A percentile compares a stretch with the other conserved stretches of the same genome.
Evolutionary conservation across 2,888 invertebrate genomes (phyloP).

Genomic region (Tanytarsus gracilentus): DNA sequence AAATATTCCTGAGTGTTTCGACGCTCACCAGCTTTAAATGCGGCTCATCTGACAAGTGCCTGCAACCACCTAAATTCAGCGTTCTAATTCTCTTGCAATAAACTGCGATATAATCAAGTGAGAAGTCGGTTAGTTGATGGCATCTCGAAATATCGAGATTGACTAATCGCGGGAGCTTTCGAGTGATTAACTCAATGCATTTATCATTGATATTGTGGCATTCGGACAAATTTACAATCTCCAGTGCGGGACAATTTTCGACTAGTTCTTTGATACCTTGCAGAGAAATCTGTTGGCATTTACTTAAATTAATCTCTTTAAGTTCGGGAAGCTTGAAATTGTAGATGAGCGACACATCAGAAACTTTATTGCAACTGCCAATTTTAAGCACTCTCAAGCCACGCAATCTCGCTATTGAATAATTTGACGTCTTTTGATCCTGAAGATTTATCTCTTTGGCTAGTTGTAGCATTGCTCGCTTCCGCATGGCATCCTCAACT

Average conservation of each 20-base stretch:
- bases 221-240: conserved; percentile 56
- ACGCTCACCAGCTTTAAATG: conserved; percentile 38
- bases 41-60: conserved; percentile 40
- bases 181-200: conserved; percentile 46
- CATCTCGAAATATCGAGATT: conserved; percentile 45
- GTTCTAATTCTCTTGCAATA: conserved; percentile 43
- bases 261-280: conserved; percentile 55
- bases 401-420: conserved; percentile 45
- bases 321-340: conserved; percentile 59
- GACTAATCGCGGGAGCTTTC: conserved; percentile 40
- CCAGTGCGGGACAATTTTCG: conserved; percentile 58
- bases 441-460: conserved; percentile 47
- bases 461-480: conserved; percentile 53
- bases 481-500: conserved; percentile 55
- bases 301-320: conserved; percentile 51
- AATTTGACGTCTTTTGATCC: conserved; percentile 43
- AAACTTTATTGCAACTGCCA: conserved; percentile 59
- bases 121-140: conserved; percentile 47
- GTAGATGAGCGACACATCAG: conserved; percentile 61
- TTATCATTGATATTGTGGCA: conserved; percentile 61
- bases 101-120: conserved; percentile 45
- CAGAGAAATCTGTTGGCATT: conserved; percentile 60
- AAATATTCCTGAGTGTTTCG: conserved; percentile 33
- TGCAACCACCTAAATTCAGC: conserved; percentile 36
- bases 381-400: conserved; percentile 53